Evolutionary conservation across 2,113 vertebrate species (phyloP).

Genomic region (Cottus gobio): DNA sequence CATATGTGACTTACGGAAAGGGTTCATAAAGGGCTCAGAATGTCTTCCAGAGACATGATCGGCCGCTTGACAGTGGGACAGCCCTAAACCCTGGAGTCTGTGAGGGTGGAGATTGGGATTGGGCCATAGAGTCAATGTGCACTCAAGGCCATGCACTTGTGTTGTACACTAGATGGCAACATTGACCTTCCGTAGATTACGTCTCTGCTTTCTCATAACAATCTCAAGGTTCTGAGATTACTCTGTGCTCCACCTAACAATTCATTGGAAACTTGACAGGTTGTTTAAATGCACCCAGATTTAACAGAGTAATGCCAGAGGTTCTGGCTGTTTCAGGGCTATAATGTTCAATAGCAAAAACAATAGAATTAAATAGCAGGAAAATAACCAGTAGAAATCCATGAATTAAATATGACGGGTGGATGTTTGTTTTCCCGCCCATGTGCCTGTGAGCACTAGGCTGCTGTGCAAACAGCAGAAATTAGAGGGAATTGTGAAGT

Average conservation of each 20-base stretch:
- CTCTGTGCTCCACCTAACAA: neutral
- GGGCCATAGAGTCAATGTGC: neutral
- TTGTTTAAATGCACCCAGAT: neutral
- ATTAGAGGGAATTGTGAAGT: slow-evolving; percentile 1
- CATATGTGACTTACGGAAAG: too few relatives aligned
- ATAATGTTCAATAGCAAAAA: neutral
- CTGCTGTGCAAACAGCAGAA: slow-evolving; percentile 4
- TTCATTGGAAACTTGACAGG: neutral
- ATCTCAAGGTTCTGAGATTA: neutral
- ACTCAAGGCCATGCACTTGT: neutral
- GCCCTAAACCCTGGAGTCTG: too few relatives aligned
- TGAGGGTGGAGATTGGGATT: too few relatives aligned
- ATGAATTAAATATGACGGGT: neutral
- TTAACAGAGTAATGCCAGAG: neutral
- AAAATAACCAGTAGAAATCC: neutral
- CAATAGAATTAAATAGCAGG: neutral
- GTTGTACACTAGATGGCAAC: slow-evolving; percentile 43
- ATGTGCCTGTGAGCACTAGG: neutral
- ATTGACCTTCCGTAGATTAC: slow-evolving; percentile 12
- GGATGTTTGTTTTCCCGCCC: neutral
- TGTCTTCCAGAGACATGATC: too few relatives aligned
- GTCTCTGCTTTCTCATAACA: neutral
- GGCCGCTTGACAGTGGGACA: too few relatives aligned
- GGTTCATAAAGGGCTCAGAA: too few relatives aligned
- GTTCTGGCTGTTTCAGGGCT: neutral